A percentile compares a stretch with the other conserved stretches of the same genome.
Evolutionary conservation across 2,113 vertebrate genomes (phyloP).

Genomic region (Glaucidium brasilianum): DNA sequence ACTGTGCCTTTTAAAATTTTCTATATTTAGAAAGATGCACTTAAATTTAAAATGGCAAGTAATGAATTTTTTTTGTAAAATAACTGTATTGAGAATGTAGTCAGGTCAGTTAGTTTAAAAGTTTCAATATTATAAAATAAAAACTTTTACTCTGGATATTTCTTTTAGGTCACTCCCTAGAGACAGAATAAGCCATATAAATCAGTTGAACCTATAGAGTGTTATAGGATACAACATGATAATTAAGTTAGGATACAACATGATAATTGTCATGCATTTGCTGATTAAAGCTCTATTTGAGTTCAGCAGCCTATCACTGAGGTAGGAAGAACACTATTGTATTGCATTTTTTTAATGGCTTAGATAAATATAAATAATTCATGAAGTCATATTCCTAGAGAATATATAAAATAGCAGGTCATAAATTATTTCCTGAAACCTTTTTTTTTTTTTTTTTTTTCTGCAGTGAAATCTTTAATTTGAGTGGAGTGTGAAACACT

Average conservation of each 20-base stretch:
- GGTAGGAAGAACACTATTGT: not conserved
- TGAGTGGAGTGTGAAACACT: constrained; percentile 10
- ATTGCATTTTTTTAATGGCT: constrained; percentile 42
- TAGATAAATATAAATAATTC: constrained; percentile 54
- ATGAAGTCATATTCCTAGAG: constrained; percentile 29
- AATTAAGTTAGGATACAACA: not conserved
- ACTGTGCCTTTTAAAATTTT: not conserved
- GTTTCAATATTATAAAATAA: not conserved
- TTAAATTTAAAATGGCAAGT: not conserved
- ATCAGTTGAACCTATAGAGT: not conserved
- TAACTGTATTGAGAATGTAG: not conserved
- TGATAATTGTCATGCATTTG: not conserved
- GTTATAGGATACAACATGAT: not conserved
- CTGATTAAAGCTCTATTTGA: not conserved
- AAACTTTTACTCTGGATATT: not conserved
- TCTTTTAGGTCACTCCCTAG: not conserved
- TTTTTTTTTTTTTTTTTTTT: not conserved
- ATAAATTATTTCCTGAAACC: constrained; percentile 39
- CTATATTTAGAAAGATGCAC: not conserved
- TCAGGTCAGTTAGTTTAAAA: not conserved
- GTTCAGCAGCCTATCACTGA: not conserved
- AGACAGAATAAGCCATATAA: not conserved
- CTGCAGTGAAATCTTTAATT: constrained; percentile 29
- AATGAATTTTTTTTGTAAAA: not conserved
- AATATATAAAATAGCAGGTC: constrained; percentile 16